Base-by-base conservation (phyloP, 2,113 vertebrate species). In the Tenrec ecaudatus region DNA sequence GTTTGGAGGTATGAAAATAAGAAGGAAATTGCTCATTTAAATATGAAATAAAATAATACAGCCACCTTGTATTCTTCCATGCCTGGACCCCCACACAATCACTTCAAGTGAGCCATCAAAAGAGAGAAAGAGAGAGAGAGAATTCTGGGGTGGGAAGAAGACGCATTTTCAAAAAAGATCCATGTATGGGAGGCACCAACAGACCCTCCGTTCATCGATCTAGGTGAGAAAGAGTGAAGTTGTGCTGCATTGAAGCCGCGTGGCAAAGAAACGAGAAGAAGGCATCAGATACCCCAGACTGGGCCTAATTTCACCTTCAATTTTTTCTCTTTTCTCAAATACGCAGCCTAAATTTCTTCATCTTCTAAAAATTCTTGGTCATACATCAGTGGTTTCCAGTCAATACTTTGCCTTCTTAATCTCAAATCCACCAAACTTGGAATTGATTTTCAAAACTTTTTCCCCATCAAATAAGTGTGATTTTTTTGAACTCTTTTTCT, bases 401-500 rank as follows among this genome's bases (percentile, higher is more conserved):
- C 57, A 93, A 86, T 82, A 89, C 33, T 69, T 82, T 84, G 14
- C 4, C 60, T 68, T 38, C 27, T 92, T 95, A 47, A 82, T 82
- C 68, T 95, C 84, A 86, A 82, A 94, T 92, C 84, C 40, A 82
- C 73, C 40, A 71, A 68, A 93, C 60, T 87, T 92, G 77, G 77
- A 86, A 87, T 84, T 84, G 36, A 92, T 92, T 93, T 92, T 90
- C 60, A 84, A 96, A 94, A 88, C 4, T 57, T 82, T 80, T 83
- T 85, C 38, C 22, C 33, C 53, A 86, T 64, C 33, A 62, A 73
- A 68, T 86, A 92, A 83, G 73, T 78, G 64, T 33, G 12, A 12
- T 23, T 83, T 83, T 83, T 83, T 71, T 91, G 15, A 89, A 69
- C 22, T 36, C n/a, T 79, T 66, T 60, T 80, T 93, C 53, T 83